phyloP scores from a whole-genome alignment of 1,140 invertebrate species.

The Drosophila obscura region DNA sequence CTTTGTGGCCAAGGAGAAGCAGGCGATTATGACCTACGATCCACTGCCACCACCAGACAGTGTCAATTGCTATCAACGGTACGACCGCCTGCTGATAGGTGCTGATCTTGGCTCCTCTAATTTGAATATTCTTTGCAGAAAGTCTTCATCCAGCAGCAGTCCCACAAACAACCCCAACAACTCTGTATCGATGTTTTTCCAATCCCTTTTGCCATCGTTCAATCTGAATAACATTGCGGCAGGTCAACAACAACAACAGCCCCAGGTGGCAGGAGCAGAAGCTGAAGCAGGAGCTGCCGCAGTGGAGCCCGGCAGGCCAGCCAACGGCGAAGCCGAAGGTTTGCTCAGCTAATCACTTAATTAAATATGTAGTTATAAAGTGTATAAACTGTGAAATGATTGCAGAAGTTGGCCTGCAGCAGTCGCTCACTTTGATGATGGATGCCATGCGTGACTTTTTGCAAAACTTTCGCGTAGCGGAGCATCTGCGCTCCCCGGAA shows the following conservation, averaged over 20 bases:
- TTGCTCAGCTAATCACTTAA: background rate
- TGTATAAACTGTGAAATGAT: slow-evolving; percentile 1
- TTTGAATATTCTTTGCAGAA: slow-evolving; percentile 46
- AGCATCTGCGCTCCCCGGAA: slow-evolving; percentile 80
- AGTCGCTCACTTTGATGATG: slow-evolving; percentile 87
- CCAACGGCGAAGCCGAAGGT: slow-evolving; percentile 32
- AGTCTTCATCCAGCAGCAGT: slow-evolving; percentile 85
- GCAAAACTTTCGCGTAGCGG: slow-evolving; percentile 86
- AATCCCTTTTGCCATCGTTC: slow-evolving; percentile 88
- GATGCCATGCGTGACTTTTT: slow-evolving; percentile 90
- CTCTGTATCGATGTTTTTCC: slow-evolving; percentile 87
- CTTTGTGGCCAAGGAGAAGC: slow-evolving; percentile 83
- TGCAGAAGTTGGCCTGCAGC: slow-evolving; percentile 85
- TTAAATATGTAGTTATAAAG: background rate
- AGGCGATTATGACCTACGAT: slow-evolving; percentile 91
- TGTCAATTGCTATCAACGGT: slow-evolving; percentile 88
- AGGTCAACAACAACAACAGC: slow-evolving; percentile 32
- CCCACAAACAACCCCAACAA: slow-evolving; percentile 77
- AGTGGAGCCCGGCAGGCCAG: slow-evolving; percentile 22
- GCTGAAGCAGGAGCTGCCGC: slow-evolving; percentile 23
- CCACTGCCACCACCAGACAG: slow-evolving; percentile 92
- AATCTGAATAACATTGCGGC: slow-evolving; percentile 79
- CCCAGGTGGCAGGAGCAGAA: slow-evolving; percentile 67
- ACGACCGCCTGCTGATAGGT: background rate
- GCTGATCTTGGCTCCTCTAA: background rate